Evolutionary conservation across 1,140 invertebrate species (phyloP).

Genomic region (Campodea augens): DNA sequence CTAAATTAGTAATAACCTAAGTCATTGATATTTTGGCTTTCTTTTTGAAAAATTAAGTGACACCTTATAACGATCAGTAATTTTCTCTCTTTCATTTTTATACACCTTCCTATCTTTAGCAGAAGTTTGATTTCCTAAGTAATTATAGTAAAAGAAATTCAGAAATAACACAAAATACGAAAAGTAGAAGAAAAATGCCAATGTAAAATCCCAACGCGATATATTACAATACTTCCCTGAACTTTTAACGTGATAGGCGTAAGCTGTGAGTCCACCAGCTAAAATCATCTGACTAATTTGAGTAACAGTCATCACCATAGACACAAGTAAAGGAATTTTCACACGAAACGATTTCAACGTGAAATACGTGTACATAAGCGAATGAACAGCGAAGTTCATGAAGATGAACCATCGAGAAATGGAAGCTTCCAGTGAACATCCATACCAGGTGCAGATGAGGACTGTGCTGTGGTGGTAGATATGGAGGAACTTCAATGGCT

Average conservation of each 20-base stretch:
- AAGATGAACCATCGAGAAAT: conserved; percentile 38
- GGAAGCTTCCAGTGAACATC: conserved; percentile 31
- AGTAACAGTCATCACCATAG: conserved; percentile 30
- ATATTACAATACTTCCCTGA: conserved; percentile 59
- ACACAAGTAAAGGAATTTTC: conserved; percentile 25
- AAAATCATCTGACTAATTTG: conserved; percentile 35
- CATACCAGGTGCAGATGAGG: conserved; percentile 35
- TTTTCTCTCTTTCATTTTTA: too few relatives aligned
- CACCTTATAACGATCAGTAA: too few relatives aligned
- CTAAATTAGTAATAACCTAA: too few relatives aligned
- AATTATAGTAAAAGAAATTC: conserved; percentile 74
- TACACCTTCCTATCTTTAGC: too few relatives aligned
- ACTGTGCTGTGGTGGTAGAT: conserved; percentile 40
- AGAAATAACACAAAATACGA: conserved; percentile 81
- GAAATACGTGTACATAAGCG: conserved; percentile 40
- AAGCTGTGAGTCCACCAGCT: conserved; percentile 27
- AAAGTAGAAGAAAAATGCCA: conserved; percentile 85
- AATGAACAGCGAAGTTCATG: conserved; percentile 38
- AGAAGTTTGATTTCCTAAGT: too few relatives aligned
- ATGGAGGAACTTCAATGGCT: conserved; percentile 37
- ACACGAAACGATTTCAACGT: conserved; percentile 26
- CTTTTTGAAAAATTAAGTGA: too few relatives aligned
- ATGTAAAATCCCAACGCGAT: conserved; percentile 63
- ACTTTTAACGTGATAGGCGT: conserved; percentile 26
- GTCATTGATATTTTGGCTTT: too few relatives aligned